Percentiles rank a stretch among this genome's conserved stretches.
Conservation (phyloP, 2,113 vertebrate species). For the Narcine bancroftii region DNA sequence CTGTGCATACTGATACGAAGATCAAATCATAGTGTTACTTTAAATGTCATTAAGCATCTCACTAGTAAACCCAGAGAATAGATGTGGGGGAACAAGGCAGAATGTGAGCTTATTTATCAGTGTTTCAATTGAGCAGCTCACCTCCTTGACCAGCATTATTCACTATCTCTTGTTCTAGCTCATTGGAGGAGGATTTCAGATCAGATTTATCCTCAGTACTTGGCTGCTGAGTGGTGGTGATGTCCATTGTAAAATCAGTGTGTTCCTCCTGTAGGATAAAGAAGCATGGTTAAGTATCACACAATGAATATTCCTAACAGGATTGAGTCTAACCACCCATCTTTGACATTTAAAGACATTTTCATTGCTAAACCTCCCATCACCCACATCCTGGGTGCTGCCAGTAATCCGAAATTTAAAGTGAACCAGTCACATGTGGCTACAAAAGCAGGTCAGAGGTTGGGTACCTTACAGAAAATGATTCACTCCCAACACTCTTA, state of each 20-base stretch:
- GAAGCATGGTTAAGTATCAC: background rate
- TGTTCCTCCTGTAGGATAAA: background rate
- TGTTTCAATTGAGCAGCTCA: background rate
- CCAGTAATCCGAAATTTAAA: too few relatives aligned
- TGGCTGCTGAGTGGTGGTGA: background rate
- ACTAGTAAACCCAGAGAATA: background rate
- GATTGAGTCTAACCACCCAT: too few relatives aligned
- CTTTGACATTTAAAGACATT: background rate
- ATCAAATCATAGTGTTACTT: background rate
- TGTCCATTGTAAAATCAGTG: background rate
- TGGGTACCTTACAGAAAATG: too few relatives aligned
- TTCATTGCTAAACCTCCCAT: too few relatives aligned
- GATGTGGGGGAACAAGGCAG: background rate
- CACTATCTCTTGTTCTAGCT: background rate
- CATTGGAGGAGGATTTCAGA: background rate
- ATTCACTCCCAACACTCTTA: too few relatives aligned
- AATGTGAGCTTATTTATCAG: background rate
- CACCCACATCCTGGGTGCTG: too few relatives aligned
- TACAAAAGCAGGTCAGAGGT: too few relatives aligned
- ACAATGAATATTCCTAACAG: background rate
- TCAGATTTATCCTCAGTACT: background rate
- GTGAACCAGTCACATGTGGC: too few relatives aligned
- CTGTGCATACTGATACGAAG: background rate
- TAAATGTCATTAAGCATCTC: background rate
- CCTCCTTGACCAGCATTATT: background rate